A percentile compares a stretch with the other conserved stretches of the same genome.
Evolutionary conservation across 1,140 invertebrate species (phyloP).

Genomic region (Anastrepha obliqua): DNA sequence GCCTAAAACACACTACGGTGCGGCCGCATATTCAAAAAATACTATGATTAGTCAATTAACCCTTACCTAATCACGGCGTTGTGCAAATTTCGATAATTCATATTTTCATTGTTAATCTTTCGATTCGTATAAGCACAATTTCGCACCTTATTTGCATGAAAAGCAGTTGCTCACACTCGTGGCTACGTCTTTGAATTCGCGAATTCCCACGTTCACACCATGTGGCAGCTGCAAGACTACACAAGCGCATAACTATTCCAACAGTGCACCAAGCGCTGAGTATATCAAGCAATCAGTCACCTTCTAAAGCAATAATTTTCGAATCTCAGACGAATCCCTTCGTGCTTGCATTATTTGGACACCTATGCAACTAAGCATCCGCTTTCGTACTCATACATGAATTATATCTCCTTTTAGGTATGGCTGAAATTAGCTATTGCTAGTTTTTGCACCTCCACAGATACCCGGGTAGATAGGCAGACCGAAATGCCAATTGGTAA

Average conservation of each 20-base stretch:
- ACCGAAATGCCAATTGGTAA: not conserved
- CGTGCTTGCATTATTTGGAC: not conserved
- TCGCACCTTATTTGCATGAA: not conserved
- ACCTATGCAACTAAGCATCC: too few relatives aligned
- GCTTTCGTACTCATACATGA: too few relatives aligned
- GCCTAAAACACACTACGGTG: too few relatives aligned
- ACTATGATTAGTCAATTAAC: too few relatives aligned
- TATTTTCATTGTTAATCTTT: not conserved
- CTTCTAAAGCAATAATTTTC: slow-evolving; percentile 12
- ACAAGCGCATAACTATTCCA: not conserved
- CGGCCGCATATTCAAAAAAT: too few relatives aligned
- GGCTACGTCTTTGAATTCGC: not conserved
- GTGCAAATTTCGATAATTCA: not conserved
- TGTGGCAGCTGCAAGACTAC: not conserved
- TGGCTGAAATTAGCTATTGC: too few relatives aligned
- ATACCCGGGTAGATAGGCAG: not conserved
- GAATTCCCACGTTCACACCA: slow-evolving; percentile 27
- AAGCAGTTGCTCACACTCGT: not conserved
- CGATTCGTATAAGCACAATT: not conserved
- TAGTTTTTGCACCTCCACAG: not conserved
- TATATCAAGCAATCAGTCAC: not conserved
- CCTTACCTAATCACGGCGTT: too few relatives aligned
- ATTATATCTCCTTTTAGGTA: too few relatives aligned
- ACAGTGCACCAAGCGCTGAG: not conserved
- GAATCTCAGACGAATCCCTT: not conserved